A percentile compares a stretch with the other conserved stretches of the same genome.
These are phyloP conservation scores for Spinus pinus DNA, from an alignment of 2,797 vertebrate genomes.

Conservation along the genomic window DNA sequence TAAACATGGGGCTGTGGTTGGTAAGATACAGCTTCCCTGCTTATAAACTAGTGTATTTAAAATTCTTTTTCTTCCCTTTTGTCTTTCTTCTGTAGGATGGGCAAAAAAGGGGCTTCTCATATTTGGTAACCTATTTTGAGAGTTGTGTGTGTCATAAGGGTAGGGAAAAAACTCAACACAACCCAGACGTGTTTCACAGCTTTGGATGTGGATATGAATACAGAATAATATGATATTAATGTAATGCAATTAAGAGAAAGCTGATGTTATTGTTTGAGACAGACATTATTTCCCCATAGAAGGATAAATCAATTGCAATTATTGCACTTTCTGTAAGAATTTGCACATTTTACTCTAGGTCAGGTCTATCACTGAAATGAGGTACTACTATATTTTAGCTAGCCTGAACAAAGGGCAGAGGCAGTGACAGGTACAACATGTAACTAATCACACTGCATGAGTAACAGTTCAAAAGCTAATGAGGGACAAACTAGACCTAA, in stretches of 20 bases:
- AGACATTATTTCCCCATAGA: constrained; percentile 61
- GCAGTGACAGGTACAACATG: constrained; percentile 42
- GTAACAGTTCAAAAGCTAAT: constrained; percentile 65
- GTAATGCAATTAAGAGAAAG: constrained; percentile 51
- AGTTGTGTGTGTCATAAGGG: background rate
- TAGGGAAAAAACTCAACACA: background rate
- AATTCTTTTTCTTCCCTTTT: background rate
- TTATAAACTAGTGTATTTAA: background rate
- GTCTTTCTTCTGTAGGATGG: background rate
- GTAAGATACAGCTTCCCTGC: background rate
- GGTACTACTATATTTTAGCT: constrained; percentile 10
- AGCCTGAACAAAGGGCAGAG: constrained; percentile 37
- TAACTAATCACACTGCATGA: constrained; percentile 36
- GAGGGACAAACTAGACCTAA: constrained; percentile 58
- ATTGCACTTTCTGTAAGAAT: constrained; percentile 49
- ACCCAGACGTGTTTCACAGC: background rate
- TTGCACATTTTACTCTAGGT: constrained; percentile 44
- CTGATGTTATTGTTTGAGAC: constrained; percentile 66
- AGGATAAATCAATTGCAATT: constrained; percentile 66
- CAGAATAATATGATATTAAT: constrained; percentile 60
- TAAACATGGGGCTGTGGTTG: background rate
- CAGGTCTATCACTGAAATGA: constrained; percentile 44
- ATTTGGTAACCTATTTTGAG: background rate
- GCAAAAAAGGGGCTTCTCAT: background rate
- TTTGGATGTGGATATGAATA: constrained; percentile 2